Conservation (phyloP, 2,888 invertebrate genomes). For the Lampropteryx suffumata region DNA sequence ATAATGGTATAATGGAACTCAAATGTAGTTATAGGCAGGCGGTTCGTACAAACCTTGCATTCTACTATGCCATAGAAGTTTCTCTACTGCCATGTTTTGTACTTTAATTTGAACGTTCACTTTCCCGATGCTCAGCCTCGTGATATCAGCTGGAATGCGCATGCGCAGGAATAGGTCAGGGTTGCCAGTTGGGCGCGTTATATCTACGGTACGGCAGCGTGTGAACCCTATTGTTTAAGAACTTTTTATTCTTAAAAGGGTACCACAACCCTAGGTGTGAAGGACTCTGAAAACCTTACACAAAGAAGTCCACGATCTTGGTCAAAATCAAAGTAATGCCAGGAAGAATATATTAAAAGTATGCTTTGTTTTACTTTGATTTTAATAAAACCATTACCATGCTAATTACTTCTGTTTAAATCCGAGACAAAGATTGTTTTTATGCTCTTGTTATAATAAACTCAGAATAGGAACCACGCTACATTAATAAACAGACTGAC, state of each 20-base stretch:
- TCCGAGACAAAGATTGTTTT: constrained; percentile 16
- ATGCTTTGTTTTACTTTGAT: too few species aligned
- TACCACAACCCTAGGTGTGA: too few species aligned
- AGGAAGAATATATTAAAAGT: too few species aligned
- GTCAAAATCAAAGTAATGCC: too few species aligned
- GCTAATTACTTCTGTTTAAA: constrained; percentile 2
- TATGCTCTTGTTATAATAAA: not conserved
- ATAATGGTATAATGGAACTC: too few species aligned
- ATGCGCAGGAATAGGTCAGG: constrained; percentile 44
- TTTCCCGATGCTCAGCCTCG: constrained; percentile 28
- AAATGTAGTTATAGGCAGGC: too few species aligned
- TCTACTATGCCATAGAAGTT: too few species aligned
- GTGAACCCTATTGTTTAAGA: constrained; percentile 46
- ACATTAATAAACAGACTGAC: constrained; percentile 8
- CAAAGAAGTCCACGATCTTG: too few species aligned
- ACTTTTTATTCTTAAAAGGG: not conserved
- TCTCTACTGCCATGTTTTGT: not conserved
- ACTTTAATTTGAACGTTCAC: constrained; percentile 22
- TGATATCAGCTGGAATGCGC: constrained; percentile 33
- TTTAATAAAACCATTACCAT: not conserved
- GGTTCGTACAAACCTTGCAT: too few species aligned
- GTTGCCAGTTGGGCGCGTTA: constrained; percentile 35
- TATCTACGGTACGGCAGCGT: constrained; percentile 46
- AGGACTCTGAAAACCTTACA: too few species aligned
- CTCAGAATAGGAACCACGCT: constrained; percentile 5